Evolutionary conservation across 1,140 invertebrate species (phyloP), one percentile per base, ranked within the genome.

Genomic region (Bombus confusus): DNA sequence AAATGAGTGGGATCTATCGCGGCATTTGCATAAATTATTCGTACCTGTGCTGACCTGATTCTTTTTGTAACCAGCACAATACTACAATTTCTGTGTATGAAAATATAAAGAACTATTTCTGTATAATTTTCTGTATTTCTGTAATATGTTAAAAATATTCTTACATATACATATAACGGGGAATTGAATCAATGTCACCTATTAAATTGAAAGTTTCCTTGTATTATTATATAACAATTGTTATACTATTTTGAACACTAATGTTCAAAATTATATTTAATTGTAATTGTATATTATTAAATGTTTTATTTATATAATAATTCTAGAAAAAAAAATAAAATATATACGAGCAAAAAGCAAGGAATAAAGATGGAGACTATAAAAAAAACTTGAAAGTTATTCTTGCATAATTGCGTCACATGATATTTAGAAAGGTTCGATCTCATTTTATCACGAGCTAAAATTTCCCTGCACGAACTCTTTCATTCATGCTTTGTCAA

Each of bases 1-100:
- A 62, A 59, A 69, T 18, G 75, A 59, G 66, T 84, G 15, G 82
- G 81, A 83, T 69, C 18, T 52, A 68, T 37, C 64, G 73, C 37
- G 68, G 62, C n/a, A 41, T 84, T 78, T 52, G 66, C 64, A 78
- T 71, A 71, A 84, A 78, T 78, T 84, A 84, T 79, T 71, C 82
- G 47, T 47, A 39, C 59, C 43, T 52, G 31, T 15, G n/a, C 41
- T 73, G 81, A 66, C 73, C 62, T n/a, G 59, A 74, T 76, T 76
- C 41, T 47, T 43, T 52, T 71, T 39, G 18, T 31, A 28, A 81
- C 28, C 10, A 37, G 57, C 39, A 59, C 43, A 76, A 64, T 37
- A 8, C 5, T 64, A n/a, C 18, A 66, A 52, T 43, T 41, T 8
- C 22, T 64, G 18, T 12, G 22, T 13, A 22, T 28, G 75, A 12